These are phyloP conservation scores for Hypotaenidia okinawae DNA, from an alignment of 2,797 vertebrate genomes.

Conservation along the genomic window DNA sequence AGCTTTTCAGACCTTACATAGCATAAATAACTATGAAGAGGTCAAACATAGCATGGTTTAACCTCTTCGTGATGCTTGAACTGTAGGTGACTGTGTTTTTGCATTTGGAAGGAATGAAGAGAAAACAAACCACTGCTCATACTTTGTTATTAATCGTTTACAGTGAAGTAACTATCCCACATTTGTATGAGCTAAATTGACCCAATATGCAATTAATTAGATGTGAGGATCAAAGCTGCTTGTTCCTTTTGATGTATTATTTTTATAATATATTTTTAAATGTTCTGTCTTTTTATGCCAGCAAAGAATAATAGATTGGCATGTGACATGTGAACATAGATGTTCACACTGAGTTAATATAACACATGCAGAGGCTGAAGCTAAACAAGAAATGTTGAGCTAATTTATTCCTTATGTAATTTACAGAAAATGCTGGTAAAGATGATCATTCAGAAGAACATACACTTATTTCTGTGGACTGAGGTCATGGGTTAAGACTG, in stretches of 20 bases:
- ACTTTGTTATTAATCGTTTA: conserved; percentile 73
- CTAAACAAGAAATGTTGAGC: background rate
- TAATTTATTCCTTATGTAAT: conserved; percentile 20
- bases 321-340: conserved; percentile 46
- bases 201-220: conserved; percentile 72
- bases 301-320: conserved; percentile 70
- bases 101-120: conserved; percentile 34
- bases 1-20: background rate
- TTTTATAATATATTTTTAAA: conserved; percentile 69
- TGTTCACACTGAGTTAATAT: conserved; percentile 46
- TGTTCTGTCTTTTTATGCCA: conserved; percentile 42
- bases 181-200: conserved; percentile 68
- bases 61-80: conserved; percentile 18
- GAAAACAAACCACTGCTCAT: conserved; percentile 59
- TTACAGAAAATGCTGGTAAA: background rate
- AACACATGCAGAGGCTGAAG: conserved; percentile 17
- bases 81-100: conserved; percentile 5
- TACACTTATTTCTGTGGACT: background rate
- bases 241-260: conserved; percentile 73
- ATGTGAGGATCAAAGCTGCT: conserved; percentile 72
- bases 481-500: background rate
- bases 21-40: background rate
- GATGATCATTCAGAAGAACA: background rate
- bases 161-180: conserved; percentile 56
- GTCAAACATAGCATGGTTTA: background rate